Percentiles rank a stretch among this genome's conserved stretches.
Evolutionary conservation across 2,888 invertebrate species (phyloP).

Genomic region (Crematogaster levior): DNA sequence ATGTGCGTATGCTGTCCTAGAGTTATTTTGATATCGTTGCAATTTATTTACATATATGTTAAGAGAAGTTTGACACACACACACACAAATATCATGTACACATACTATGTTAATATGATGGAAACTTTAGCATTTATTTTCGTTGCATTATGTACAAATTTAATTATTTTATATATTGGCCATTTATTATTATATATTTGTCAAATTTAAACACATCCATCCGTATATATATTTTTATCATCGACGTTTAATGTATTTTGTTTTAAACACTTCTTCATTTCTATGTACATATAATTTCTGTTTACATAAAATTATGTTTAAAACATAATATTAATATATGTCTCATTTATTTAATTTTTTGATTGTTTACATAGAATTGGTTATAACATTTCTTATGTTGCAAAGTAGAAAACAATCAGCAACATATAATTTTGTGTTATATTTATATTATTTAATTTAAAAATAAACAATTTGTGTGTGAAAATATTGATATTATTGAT

Average conservation of each 20-base stretch:
- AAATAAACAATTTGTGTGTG: background rate
- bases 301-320: too few species aligned
- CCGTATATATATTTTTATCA: background rate
- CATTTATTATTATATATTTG: background rate
- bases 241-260: background rate
- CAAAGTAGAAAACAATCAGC: background rate
- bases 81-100: background rate
- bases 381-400: background rate
- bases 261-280: background rate
- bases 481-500: background rate
- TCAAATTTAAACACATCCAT: background rate
- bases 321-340: background rate
- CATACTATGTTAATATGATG: background rate
- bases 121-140: conserved; percentile 24
- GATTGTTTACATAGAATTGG: background rate
- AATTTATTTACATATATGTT: conserved; percentile 23
- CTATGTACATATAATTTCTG: background rate
- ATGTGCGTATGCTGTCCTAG: background rate
- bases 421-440: background rate
- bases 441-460: background rate
- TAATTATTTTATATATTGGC: conserved; percentile 37
- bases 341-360: background rate
- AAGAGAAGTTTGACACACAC: conserved; percentile 22
- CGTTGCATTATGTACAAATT: conserved; percentile 10
- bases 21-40: background rate